Base-by-base conservation (phyloP, 2,797 vertebrate species). In the Mustela erminea region DNA sequence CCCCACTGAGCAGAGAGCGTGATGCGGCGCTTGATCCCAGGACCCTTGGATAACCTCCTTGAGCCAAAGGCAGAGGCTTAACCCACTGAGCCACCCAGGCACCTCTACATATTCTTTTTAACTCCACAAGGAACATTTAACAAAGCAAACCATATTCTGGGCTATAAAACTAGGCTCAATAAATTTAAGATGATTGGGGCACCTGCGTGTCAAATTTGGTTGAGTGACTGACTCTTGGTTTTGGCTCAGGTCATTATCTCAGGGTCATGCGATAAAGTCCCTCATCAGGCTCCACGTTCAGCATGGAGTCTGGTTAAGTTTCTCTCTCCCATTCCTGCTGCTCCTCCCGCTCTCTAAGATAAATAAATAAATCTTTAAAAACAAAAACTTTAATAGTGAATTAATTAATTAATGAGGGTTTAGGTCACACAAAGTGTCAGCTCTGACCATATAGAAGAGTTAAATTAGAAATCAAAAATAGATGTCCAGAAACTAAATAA, bases 381-480 rank as follows among this genome's bases (percentile, higher is more conserved):
- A 35, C n/a, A 68, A 35, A 68, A 35, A 35, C n/a, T 21, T 68
- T 35, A 68, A n/a, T 10, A 68, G 18, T 68, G 29, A 68, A 35
- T 35, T n/a, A 80, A 66, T 75, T 29, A 80, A 60, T 82, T 68
- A 54, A 52, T 32, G 64, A 77, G 38, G 41, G 83, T 83, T 86
- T 35, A 77, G 6, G 11, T 70, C 41, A 87, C 38, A 86, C 8
- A 35, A 93, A 83, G 6, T 78, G 4, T 90, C 32, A 56, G 62
- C 15, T 72, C 60, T 68, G 32, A 89, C 20, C 38, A 83, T 20
- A 81, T 20, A 81, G 85, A 85, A 38, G 11, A 91, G 72, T 62
- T 38, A 82, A 82, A 95, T 75, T 86, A 91, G 21, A 96, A 96
- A 80, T 92, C 41, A 89, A 5, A 41, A 75, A 52, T 41, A 85